Evolutionary conservation across 2,797 vertebrate genomes (phyloP).

Genomic region (Danio jaintianensis): DNA sequence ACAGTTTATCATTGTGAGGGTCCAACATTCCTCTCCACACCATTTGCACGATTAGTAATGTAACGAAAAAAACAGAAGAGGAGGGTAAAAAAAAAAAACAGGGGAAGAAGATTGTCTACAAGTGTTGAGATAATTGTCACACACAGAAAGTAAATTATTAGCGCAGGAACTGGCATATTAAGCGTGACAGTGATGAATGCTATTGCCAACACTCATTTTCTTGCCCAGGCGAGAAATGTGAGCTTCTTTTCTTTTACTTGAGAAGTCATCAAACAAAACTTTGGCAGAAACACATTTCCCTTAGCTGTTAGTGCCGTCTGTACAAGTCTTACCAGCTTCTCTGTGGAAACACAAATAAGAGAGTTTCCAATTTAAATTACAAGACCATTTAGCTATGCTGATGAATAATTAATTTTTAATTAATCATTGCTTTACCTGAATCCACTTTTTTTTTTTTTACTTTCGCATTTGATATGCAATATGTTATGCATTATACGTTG

Average conservation of each 20-base stretch:
- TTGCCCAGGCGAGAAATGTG: slow-evolving; percentile 27
- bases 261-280: slow-evolving; percentile 29
- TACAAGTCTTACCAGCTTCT: slow-evolving; percentile 12
- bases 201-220: slow-evolving; percentile 18
- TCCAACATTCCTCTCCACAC: background rate
- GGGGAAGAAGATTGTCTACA: background rate
- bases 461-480: background rate
- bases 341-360: background rate
- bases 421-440: background rate
- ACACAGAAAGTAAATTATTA: background rate
- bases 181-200: slow-evolving; percentile 22
- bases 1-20: background rate
- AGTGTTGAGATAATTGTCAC: slow-evolving; percentile 1
- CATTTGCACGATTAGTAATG: background rate
- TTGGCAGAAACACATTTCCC: slow-evolving; percentile 33
- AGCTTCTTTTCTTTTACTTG: slow-evolving; percentile 27
- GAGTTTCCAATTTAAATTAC: slow-evolving; percentile 15
- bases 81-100: background rate
- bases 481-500: background rate
- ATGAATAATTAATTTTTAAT: too few relatives aligned
- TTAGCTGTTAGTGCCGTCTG: slow-evolving; percentile 12
- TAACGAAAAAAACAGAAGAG: too few relatives aligned
- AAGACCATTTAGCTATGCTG: background rate
- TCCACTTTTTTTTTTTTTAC: background rate
- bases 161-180: slow-evolving; percentile 5